Base-by-base conservation (phyloP, 1,140 invertebrate species). In the Phymastichus coffea region DNA sequence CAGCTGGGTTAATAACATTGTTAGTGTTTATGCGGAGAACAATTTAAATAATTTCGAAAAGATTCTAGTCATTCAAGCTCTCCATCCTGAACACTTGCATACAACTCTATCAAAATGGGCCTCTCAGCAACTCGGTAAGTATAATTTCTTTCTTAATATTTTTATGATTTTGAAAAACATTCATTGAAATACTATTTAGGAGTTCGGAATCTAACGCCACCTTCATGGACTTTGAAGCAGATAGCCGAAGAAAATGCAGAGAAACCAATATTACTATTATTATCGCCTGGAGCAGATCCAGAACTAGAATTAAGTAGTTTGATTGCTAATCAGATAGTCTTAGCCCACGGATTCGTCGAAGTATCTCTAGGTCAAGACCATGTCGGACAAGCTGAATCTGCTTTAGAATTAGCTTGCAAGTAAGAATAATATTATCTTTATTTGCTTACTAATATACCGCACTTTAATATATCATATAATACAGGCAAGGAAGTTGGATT, bases 71-170 rank as follows among this genome's bases (percentile, higher is more conserved):
- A 81, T 93, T 12, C 91, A 95, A 80, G 85, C 89, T 1, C 78
- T 94, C 6, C 82, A 91, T 56, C 93, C 94, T 2, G 94, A 97
- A 75, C 76, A 92, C 41, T 76, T 96, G 9, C 83, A 90, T 41
- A 85, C 85, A 7, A 85, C 86, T 15, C 84, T 96, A 70, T 80
- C 81, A 0, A 80, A 85, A 48, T 93, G 92, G 75, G 85, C 86
- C n/a, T 80, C 85, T 1, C 82, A 86, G 62, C 77, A 87, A 52
- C 75, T 94, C 62, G 86, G 89, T 84, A 74, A 53, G 17, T 30
- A 3, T 9, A 26, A 1, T 41, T 26, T 26, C 28, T 33, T 33
- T 33, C 28, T 33, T 12, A 7, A 6, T 33, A 7, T 12, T 33
- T 12, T 12, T 33, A 6, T 12, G 6, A 33, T 6, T 33, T 8